Percentiles rank a stretch among this genome's conserved stretches.
Conservation (phyloP, 2,113 vertebrate species). For the Carassius auratus region DNA sequence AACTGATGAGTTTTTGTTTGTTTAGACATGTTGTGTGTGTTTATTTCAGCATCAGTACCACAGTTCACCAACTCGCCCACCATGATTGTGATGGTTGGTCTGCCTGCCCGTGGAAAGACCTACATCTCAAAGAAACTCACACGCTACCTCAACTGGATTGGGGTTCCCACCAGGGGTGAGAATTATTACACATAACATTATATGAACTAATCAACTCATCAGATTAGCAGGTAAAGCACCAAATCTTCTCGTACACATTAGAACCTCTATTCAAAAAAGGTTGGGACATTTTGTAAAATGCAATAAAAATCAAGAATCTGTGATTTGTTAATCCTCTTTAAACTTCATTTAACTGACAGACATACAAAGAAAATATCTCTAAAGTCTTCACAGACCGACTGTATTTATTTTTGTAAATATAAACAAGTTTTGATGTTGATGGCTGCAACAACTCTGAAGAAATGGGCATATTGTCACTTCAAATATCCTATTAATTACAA, state of each 20-base stretch:
- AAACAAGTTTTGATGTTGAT: no score
- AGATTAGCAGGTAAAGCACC: neutral
- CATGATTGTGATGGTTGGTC: neutral
- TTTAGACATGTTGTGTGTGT: slow-evolving; percentile 38
- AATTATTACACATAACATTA: neutral
- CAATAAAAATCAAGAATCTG: no score
- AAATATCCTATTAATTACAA: no score
- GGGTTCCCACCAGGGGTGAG: slow-evolving; percentile 86
- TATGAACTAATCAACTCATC: neutral
- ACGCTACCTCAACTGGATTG: slow-evolving; percentile 48
- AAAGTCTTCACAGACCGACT: no score
- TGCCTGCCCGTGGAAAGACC: neutral
- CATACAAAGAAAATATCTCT: no score
- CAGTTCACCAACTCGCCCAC: slow-evolving; percentile 93
- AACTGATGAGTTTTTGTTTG: neutral
- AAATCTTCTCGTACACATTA: neutral
- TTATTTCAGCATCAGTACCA: slow-evolving; percentile 81
- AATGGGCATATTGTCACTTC: no score
- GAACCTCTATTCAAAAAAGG: neutral
- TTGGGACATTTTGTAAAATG: no score
- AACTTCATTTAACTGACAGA: no score
- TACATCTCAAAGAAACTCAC: neutral
- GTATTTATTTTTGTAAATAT: no score
- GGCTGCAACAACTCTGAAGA: no score
- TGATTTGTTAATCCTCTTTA: no score